Evolutionary conservation across 1,140 invertebrate species (phyloP).

Genomic region (Parasteatoda tepidariorum): DNA sequence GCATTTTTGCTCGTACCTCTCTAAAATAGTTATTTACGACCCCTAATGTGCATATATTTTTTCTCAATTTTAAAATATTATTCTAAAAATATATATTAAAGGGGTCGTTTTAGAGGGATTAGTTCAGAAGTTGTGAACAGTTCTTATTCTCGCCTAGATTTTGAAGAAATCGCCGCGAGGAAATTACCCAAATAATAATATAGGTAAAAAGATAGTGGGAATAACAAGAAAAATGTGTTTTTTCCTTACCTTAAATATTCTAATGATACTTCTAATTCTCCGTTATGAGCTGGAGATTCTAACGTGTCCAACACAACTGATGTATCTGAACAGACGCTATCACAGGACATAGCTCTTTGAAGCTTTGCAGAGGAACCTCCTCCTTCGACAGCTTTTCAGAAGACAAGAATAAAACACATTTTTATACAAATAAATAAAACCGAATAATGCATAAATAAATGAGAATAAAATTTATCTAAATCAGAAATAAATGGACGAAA

Average conservation of each 20-base stretch:
- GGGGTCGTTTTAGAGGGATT: no score
- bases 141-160: no score
- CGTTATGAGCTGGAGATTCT: conserved; percentile 77
- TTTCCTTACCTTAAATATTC: conserved; percentile 81
- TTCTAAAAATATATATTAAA: no score
- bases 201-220: no score
- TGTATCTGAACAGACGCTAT: conserved; percentile 85
- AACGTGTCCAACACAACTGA: conserved; percentile 79
- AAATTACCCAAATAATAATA: no score
- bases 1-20: no score
- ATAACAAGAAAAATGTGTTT: no score
- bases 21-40: no score
- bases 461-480: background rate
- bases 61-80: no score
- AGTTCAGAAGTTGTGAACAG: no score
- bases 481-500: background rate
- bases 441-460: background rate
- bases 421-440: background rate
- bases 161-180: no score
- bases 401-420: background rate
- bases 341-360: conserved; percentile 80
- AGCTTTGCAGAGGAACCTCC: conserved; percentile 30
- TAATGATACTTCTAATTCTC: conserved; percentile 80
- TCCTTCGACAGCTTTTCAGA: conserved; percentile 44
- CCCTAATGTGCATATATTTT: no score